phyloP scores from a whole-genome alignment of 1,140 invertebrate genomes.

The Diorhabda elongata region DNA sequence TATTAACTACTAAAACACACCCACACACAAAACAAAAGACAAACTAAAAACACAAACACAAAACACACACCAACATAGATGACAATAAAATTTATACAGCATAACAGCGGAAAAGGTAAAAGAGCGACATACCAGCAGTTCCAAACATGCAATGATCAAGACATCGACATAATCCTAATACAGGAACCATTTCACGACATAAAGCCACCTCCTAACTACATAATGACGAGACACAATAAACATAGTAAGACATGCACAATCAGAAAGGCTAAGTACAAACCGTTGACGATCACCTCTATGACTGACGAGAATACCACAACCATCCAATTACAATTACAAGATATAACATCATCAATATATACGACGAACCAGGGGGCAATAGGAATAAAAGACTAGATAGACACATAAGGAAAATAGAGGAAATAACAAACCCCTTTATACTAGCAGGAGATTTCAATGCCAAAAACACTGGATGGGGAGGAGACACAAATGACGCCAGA shows the following conservation, averaged over 20 bases:
- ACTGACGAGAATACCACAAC: neutral
- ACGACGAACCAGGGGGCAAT: slow-evolving; percentile 1
- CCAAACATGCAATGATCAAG: neutral
- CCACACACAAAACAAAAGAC: neutral
- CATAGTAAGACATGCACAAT: too few species aligned
- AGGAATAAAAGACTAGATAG: too few species aligned
- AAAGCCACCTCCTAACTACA: too few species aligned
- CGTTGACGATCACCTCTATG: too few species aligned
- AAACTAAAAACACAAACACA: too few species aligned
- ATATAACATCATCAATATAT: neutral
- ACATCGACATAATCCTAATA: neutral
- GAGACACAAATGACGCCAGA: too few species aligned
- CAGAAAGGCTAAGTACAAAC: too few species aligned
- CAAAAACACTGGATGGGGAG: neutral
- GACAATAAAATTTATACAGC: too few species aligned
- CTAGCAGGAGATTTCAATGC: slow-evolving; percentile 8
- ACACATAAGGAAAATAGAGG: too few species aligned
- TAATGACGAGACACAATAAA: too few species aligned
- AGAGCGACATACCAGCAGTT: neutral
- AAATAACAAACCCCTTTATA: too few species aligned
- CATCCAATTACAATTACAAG: neutral
- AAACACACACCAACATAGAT: too few species aligned
- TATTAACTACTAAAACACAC: neutral
- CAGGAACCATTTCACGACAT: neutral
- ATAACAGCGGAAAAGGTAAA: neutral